These are phyloP conservation scores for Euwallacea fornicatus DNA, from an alignment of 1,140 invertebrate genomes.

Conservation along the genomic window DNA sequence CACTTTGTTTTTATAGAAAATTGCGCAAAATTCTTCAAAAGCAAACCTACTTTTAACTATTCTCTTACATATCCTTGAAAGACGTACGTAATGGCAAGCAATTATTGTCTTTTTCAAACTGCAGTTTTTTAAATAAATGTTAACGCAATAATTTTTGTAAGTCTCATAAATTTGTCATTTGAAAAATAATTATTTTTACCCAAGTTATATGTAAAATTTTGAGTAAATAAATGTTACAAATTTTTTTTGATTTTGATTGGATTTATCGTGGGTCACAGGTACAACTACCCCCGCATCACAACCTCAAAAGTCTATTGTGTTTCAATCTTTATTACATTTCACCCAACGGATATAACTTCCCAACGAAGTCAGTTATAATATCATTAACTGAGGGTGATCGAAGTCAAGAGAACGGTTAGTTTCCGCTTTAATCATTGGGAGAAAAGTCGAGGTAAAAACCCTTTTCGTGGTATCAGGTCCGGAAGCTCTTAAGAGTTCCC, in stretches of 20 bases:
- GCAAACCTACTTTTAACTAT: background rate
- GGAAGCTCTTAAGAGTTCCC: too few relatives aligned
- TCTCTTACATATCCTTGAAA: background rate
- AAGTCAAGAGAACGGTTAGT: too few relatives aligned
- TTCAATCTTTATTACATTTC: too few relatives aligned
- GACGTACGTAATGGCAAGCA: slow-evolving; percentile 4
- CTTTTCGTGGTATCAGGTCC: too few relatives aligned
- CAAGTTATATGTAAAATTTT: slow-evolving; percentile 28
- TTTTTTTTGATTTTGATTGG: background rate
- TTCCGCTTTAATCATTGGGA: too few relatives aligned
- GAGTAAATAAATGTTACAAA: slow-evolving; percentile 36
- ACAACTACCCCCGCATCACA: too few relatives aligned
- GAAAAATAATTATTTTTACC: slow-evolving; percentile 28
- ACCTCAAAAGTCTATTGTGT: too few relatives aligned
- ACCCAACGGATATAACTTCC: too few relatives aligned
- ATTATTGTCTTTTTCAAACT: background rate
- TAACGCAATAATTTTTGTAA: slow-evolving; percentile 35
- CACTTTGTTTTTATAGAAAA: background rate
- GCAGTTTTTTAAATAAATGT: slow-evolving; percentile 15
- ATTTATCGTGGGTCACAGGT: too few relatives aligned
- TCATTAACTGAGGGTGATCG: too few relatives aligned
- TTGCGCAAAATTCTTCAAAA: background rate
- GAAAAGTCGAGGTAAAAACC: too few relatives aligned
- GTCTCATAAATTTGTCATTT: slow-evolving; percentile 8
- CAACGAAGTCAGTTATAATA: too few relatives aligned